Evolutionary conservation across 2,113 vertebrate species (phyloP).

Genomic region (Puffinus mauretanicus): DNA sequence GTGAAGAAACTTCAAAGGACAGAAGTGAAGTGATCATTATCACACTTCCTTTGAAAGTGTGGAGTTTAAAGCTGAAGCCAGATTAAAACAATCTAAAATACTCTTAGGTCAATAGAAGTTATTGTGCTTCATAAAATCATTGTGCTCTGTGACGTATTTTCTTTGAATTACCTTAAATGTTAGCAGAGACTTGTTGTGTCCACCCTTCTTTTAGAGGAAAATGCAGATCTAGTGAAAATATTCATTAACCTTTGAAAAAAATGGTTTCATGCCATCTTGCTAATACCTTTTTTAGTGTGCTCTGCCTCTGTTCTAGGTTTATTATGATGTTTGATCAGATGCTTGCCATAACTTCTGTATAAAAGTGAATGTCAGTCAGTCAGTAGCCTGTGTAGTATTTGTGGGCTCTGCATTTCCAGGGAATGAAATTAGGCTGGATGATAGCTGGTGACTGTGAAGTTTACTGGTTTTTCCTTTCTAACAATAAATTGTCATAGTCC

Average conservation of each 20-base stretch:
- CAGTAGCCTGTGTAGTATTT: background rate
- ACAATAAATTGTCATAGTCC: background rate
- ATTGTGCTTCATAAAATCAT: background rate
- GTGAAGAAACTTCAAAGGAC: slow-evolving; percentile 1
- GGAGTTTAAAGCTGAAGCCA: slow-evolving; percentile 1
- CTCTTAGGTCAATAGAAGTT: background rate
- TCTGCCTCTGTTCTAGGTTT: background rate
- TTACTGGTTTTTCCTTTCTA: background rate
- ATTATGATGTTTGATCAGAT: background rate
- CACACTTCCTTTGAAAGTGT: background rate
- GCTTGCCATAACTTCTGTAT: background rate
- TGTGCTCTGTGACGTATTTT: background rate
- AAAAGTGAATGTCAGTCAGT: background rate
- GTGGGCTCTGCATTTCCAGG: background rate
- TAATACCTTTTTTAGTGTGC: background rate
- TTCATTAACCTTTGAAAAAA: background rate
- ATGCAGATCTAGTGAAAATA: background rate
- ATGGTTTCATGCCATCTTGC: background rate
- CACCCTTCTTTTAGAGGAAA: background rate
- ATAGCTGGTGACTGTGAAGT: background rate
- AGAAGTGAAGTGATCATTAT: slow-evolving; percentile 5
- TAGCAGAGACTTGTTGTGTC: background rate
- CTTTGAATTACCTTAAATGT: background rate
- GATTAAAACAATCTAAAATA: slow-evolving; percentile 1
- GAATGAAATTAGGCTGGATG: background rate